Evolutionary conservation across 2,888 invertebrate genomes (phyloP), one percentile per base, ranked within the genome.

Genomic region (Latrodectus elegans): DNA sequence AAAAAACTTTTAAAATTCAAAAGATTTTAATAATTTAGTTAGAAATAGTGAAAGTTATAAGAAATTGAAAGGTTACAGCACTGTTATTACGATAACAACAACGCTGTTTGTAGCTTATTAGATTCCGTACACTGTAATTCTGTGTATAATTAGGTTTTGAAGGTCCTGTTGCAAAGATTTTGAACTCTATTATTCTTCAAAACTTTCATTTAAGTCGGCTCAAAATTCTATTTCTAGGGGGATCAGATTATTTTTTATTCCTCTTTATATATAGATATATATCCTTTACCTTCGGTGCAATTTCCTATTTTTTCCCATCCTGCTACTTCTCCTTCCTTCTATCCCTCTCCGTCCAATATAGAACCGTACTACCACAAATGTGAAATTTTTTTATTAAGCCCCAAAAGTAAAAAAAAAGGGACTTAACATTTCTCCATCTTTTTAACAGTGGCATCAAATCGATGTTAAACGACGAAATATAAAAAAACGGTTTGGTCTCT

Each of bases 391-490:
- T 77, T 77, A 53, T 70, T 68, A 22, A 22, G 9, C 14, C 17
- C 15, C 9, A n/a, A 26, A 14, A 72, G 17, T 9, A 74, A 15
- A 76, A 51, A 71, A n/a, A 60, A 4, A 67, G 71, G 22, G 71
- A 76, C 51, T 76, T 76, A 83, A 76, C 64, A 71, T 76, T 71
- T 71, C 71, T 71, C 51, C 64, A 64, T 70, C 76, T 83, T 82
- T 82, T 74, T 68, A 82, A 82, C 75, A 70, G 67, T 68, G 15
- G 75, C 74, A 53, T 75, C 53, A 75, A 82, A 82, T 82, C 82
- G 82, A 82, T 82, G 75, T 64, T 75, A 60, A 75, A 22, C 51
- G 73, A 52, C 52, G 73, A 17, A 53, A 17, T 15, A 49, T 38
- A 60, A 60, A 55, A 60, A 60, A 60, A 15, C 12, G 9, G 6